phyloP scores from a whole-genome alignment of 1,140 invertebrate genomes.

The Globodera rostochiensis region DNA sequence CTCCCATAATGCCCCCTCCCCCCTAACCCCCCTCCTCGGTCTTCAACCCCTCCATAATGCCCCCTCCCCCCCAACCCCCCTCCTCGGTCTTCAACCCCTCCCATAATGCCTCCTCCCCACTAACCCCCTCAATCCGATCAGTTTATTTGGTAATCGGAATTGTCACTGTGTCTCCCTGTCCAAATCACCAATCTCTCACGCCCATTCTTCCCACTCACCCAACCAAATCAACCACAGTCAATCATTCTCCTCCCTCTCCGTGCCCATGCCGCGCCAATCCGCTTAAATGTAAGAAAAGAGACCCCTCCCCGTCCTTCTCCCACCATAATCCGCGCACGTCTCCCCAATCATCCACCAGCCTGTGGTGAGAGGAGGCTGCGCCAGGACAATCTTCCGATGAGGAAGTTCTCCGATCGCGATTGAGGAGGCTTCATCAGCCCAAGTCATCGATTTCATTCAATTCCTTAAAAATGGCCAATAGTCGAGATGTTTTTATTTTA shows the following conservation, averaged over 20 bases:
- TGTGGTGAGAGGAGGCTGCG: neutral
- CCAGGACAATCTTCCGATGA: neutral
- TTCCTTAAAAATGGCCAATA: no score
- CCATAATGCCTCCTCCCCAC: neutral
- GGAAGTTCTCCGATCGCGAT: no score
- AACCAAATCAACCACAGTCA: conserved; percentile 9
- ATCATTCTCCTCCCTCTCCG: neutral
- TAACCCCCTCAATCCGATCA: neutral
- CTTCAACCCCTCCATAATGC: no score
- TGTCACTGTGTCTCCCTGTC: neutral
- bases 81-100: no score
- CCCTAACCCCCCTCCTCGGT: no score
- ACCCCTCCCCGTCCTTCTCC: neutral
- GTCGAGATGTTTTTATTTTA: neutral
- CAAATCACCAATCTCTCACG: neutral
- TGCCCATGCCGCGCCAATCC: conserved; percentile 13
- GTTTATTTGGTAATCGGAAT: neutral
- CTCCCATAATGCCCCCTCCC: no score
- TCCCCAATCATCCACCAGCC: neutral
- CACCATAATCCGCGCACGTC: neutral
- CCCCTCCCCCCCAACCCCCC: no score
- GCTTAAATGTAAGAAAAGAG: neutral
- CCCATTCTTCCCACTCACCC: neutral
- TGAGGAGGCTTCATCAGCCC: neutral
- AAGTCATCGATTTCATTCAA: neutral